Conservation (phyloP, 1,140 invertebrate species). For the Chlorops oryzae region DNA sequence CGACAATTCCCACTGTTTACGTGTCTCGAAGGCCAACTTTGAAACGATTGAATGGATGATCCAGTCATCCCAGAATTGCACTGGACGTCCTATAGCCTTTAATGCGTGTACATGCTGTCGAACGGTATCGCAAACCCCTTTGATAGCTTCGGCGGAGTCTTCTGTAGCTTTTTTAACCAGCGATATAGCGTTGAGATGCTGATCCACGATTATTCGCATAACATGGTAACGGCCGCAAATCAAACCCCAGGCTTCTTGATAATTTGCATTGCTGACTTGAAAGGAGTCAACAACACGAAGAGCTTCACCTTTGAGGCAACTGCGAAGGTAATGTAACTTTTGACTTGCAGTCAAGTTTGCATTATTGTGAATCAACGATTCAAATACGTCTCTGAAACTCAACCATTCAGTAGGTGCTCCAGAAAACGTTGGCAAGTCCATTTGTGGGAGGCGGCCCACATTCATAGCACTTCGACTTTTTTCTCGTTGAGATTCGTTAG, state of each 20-base stretch:
- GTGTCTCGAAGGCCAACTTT: slow-evolving; percentile 2
- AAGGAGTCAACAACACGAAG: neutral
- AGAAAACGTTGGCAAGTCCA: slow-evolving; percentile 2
- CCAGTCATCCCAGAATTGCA: slow-evolving; percentile 6
- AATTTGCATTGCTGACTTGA: neutral
- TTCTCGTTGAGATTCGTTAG: too few species aligned
- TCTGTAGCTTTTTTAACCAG: neutral
- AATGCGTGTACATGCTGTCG: neutral
- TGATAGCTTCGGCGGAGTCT: neutral
- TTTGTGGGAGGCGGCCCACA: neutral
- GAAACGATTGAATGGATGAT: too few species aligned
- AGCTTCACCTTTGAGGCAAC: slow-evolving; percentile 6
- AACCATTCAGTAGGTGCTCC: neutral
- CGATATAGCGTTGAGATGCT: neutral
- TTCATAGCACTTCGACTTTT: neutral
- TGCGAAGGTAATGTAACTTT: slow-evolving; percentile 5
- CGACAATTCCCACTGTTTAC: slow-evolving; percentile 4
- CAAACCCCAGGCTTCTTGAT: neutral
- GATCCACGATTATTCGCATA: slow-evolving; percentile 1
- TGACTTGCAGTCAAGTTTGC: neutral
- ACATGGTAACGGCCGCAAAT: slow-evolving; percentile 1
- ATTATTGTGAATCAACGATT: slow-evolving; percentile 1
- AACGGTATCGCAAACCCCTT: neutral
- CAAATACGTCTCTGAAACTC: neutral
- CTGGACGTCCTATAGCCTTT: neutral